Evolutionary conservation across 2,797 vertebrate genomes (phyloP), one percentile per base, ranked within the genome.

Genomic region (Pipistrellus nathusii): DNA sequence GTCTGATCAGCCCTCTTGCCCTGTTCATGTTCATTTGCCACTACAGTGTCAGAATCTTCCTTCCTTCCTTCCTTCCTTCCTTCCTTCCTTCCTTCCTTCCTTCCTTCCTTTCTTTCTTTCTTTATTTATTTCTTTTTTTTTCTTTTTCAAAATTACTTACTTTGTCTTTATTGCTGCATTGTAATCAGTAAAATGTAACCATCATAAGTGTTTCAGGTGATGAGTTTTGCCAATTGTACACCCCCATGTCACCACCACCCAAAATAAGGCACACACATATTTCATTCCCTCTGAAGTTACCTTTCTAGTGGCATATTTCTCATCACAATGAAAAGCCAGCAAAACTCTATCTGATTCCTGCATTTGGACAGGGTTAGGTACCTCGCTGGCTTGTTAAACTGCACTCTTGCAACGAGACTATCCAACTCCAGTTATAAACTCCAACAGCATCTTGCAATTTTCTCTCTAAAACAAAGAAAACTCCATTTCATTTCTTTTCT

Each of bases 401-500:
- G 27, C 35, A 55, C 23, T 76, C 48, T 48, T 81, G 10, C 66
- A 88, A 86, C 84, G 55, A 62, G 25, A 64, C 71, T 66, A 23
- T 55, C 51, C 64, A 93, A 62, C 35, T 44, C 44, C 62, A 78
- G 78, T 77, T 73, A 38, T 51, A 94, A 72, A 88, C 72, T 91
- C 30, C 88, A 95, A 96, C 27, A 53, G 48, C 30, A 5, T 23
- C 44, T 96, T 95, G 95, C 90, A 1, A 91, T 96, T 94, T 96
- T 96, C 41, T 30, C 46, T 85, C 84, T 94, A 6, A 23, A 80
- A 73, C 93, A 96, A 76, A 96, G 93, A 87, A 97, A 95, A 81
- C 80, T 91, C 75, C 59, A 25, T 81, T 94, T 91, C 15, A 0
- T 41, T 93, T 94, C 89, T 95, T 95, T 23, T 97, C 87, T 97